Evolutionary conservation across 1,140 invertebrate genomes (phyloP), one percentile per base, ranked within the genome.

Genomic region (Teleopsis dalmanni): DNA sequence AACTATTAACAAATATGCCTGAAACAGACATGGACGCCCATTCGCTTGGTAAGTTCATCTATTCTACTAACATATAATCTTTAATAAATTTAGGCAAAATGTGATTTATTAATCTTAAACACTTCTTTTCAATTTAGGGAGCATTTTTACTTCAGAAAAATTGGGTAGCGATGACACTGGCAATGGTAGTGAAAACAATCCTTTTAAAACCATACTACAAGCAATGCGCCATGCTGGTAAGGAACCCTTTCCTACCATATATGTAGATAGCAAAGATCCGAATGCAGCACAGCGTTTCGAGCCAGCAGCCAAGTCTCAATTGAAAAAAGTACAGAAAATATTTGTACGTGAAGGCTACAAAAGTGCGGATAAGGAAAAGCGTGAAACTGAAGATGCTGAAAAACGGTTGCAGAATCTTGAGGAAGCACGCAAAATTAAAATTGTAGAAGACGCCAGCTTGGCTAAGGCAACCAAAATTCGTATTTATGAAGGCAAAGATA

Each of bases 241-340:
- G 56, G 91, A 95, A 68, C 91, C 80, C 53, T 95, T 87, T 75
- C 93, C 93, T 3, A 75, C 78, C 3, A 94, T 98, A 54, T 93
- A 87, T 65, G 87, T 90, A 35, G 92, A 97, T 71, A 78, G 81
- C 7, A 93, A 91, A 73, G 82, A 88, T 54, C 81, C 85, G 37
- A 75, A 74, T 8, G 59, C 68, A 62, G 70, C 74, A 51, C 77
- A 78, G 60, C 72, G 73, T 11, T 98, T 80, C 71, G 91, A 95
- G 55, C 73, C 81, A 4, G 87, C 84, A 19, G 84, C 93, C 0
- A 96, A 97, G 70, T 85, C 93, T 0, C 95, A 98, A 60, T 60
- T 98, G 37, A 99, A 98, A 60, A 99, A 99, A 72, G 78, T 91
- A 3, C 83, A 87, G 29, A 98, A 97, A 71, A 80, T 95, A 13